Base-by-base conservation (phyloP, 2,888 invertebrate species). In the Ennomos quercinarius region DNA sequence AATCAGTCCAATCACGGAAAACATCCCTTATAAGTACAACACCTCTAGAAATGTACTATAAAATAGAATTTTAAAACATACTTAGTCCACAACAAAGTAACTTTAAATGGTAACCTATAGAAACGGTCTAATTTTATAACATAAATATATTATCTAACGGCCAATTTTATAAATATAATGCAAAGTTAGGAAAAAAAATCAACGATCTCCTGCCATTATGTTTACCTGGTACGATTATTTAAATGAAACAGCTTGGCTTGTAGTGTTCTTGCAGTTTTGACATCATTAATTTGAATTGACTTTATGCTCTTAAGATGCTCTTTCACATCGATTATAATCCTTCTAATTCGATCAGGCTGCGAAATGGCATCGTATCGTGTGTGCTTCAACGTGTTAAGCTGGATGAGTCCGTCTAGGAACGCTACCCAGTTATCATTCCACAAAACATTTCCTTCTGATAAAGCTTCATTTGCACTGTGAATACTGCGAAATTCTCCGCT, bases 391-490 rank as follows among this genome's bases (percentile, higher is more conserved):
- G 95, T 93, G 44, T 94, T 91, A 61, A 96, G 94, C 86, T 98
- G 98, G 13, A 98, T 85, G 93, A 97, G 94, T 0, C 95, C 95
- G 80, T 98, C 97, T 71, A 98, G 89, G 73, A 96, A 96, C 2
- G 96, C 93, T 1, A 96, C 94, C 97, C 97, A 98, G 78, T 96
- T 96, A 55, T 94, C 93, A 10, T 91, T 87, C 96, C 96, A 97
- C 39, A 80, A 76, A 0, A 93, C 63, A 11, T 70, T 53, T 1
- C 85, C 91, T 11, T 73, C 68, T 2, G 71, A 80, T 10, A 81
- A 49, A 0, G 65, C 48, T 10, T 62, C 43, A 53, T 76, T 68
- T 3, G 66, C 52, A 4, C 56, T 52, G 9, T 46, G 51, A 10
- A 84, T 75, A 51, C 72, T 73, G 5, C 72, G 68, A 59, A 84